Evolutionary conservation across 2,797 vertebrate species (phyloP), one percentile per base, ranked within the genome.

Genomic region (Prionace glauca): DNA sequence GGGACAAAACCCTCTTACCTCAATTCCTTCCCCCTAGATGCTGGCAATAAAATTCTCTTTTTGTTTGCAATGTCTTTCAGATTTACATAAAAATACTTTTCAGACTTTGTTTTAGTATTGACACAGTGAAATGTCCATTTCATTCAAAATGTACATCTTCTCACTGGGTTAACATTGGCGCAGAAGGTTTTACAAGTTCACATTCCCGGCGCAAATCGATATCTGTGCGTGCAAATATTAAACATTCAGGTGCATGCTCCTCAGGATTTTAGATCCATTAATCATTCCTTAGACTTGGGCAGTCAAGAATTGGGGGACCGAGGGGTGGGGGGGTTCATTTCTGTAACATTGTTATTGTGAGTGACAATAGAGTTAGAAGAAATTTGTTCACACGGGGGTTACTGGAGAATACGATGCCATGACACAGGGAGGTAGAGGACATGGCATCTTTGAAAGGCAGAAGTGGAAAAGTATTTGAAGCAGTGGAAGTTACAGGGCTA

Each of bases 151-250:
- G 56, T 22, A 69, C 9, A 62, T 69, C 24, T 69, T 41, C 20
- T 24, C 41, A 69, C 36, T 41, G 20, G 65, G 65, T 92, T 92
- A 92, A 92, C 36, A 41, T 41, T 36, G 74, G 41, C 56, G 62
- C 26, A 62, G 24, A 14, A 12, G 41, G 36, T 24, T 67, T 24
- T 69, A 92, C 62, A 92, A 67, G 60, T 69, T 67, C n/a, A 24
- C 18, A 26, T 69, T 92, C n/a, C 90, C 65, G 20, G 22, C 65
- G 65, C 90, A 67, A 69, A 92, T 69, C 20, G 41, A 20, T 92
- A 9, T 3, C 81, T 69, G 62, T 69, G 36, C 90, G 90, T 92
- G 90, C 90, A 92, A 92, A 41, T 92, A 92, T 92, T 92, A 92
- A n/a, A n/a, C 67, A 90, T 90, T 62, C 87, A n/a, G 14, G 56